Base-by-base conservation (phyloP, 2,113 vertebrate genomes). In the Corynorhinus townsendii region DNA sequence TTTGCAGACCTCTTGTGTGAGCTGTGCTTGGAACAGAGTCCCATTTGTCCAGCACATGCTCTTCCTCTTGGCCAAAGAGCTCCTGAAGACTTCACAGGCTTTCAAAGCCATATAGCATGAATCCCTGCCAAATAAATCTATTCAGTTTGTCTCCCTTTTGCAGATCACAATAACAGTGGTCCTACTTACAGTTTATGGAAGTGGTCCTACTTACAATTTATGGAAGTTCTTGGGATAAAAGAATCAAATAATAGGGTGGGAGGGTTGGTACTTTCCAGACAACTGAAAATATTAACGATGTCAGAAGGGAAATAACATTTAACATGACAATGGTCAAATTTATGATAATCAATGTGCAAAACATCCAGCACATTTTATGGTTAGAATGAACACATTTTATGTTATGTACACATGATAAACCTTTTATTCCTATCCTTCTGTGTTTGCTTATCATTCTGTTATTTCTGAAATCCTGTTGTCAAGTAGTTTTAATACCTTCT, bases 281-380 rank as follows among this genome's bases (percentile, higher is more conserved):
- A 77, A 86, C 20, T 77, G 22, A 96, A 86, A 62, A 81, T 75
- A 86, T 85, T 81, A 77, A 66, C 71, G 30, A 83, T 88, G 0
- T 89, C 69, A 86, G 17, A 92, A 92, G 24, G 91, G 20, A 91
- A 95, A 94, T 68, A 7, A 16, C 93, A 64, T 90, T 96, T 90
- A 68, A 96, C 30, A n/a, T 80, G 26, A 75, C 2, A 89, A 7
- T 75, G 40, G 19, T 79, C 54, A 91, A 79, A 28, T 93, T 91
- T 35, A 93, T 82, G 90, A 88, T 84, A 43, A 85, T 80, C 17
- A 82, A 71, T 47, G n/a, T 76, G 30, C 2, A n/a, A 89, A 24
- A 92, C 4, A 92, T 85, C 30, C 11, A 62, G 43, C 20, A 79
- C 0, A 59, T 90, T 47, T 92, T 43, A 33, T 24, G 75, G 33